Evolutionary conservation across 2,113 vertebrate species (phyloP).

Genomic region (Beaufortia kweichowensis): DNA sequence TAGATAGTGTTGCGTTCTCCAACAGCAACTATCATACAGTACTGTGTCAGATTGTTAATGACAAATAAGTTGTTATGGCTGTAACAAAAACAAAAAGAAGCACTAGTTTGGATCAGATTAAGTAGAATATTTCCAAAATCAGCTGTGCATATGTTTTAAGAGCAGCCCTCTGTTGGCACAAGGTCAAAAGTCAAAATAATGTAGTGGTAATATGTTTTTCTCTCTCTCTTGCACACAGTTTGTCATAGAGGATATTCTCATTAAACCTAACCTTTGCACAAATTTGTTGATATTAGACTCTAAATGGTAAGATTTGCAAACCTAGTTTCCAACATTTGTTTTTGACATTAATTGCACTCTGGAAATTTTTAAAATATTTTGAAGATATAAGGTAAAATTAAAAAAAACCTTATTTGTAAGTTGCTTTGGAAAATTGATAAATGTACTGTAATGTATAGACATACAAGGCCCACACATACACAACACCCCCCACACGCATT

Average conservation of each 20-base stretch:
- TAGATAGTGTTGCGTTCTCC: too few species aligned
- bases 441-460: neutral
- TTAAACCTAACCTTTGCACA: neutral
- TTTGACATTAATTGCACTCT: too few species aligned
- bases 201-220: neutral
- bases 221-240: neutral
- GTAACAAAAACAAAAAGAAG: neutral
- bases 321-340: too few species aligned
- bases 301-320: too few species aligned
- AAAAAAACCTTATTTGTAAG: too few species aligned
- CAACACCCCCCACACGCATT: too few species aligned
- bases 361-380: too few species aligned
- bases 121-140: neutral
- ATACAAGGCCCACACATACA: too few species aligned
- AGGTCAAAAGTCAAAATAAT: constrained; percentile 14
- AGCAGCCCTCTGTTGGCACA: constrained; percentile 15
- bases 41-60: too few species aligned
- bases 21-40: too few species aligned
- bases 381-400: too few species aligned
- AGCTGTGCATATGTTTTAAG: neutral
- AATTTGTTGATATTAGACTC: neutral
- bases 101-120: neutral
- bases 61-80: neutral
- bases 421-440: too few species aligned
- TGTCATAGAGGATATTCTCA: neutral